phyloP scores from a whole-genome alignment of 1,140 invertebrate species.

The Diabrotica undecimpunctata region DNA sequence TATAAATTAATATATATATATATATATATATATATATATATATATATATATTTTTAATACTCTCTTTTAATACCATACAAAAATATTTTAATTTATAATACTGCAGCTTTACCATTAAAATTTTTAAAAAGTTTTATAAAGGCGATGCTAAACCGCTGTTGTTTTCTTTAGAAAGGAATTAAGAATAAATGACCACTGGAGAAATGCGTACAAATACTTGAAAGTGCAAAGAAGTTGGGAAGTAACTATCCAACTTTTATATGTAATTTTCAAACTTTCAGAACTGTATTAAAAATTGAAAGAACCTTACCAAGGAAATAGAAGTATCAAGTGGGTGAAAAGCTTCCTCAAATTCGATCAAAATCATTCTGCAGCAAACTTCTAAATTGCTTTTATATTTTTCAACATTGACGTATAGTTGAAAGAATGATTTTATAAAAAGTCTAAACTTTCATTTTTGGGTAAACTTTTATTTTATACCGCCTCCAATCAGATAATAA shows the following conservation, averaged over 20 bases:
- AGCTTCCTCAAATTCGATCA: not conserved
- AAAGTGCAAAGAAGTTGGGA: not conserved
- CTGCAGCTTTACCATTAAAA: too few relatives aligned
- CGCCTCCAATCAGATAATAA: too few relatives aligned
- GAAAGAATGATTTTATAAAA: not conserved
- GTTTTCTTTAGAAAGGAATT: not conserved
- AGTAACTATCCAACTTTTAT: not conserved
- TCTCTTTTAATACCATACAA: too few relatives aligned
- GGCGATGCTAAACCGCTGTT: too few relatives aligned
- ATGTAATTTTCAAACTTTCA: slow-evolving; percentile 1
- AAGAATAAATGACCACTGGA: not conserved
- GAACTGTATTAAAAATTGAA: slow-evolving; percentile 3
- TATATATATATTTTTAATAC: too few relatives aligned
- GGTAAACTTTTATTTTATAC: too few relatives aligned
- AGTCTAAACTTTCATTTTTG: too few relatives aligned
- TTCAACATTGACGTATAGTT: not conserved
- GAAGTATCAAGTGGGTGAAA: not conserved
- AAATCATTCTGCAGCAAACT: not conserved
- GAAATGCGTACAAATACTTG: not conserved
- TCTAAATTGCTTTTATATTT: slow-evolving; percentile 1
- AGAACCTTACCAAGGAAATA: not conserved
- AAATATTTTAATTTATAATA: too few relatives aligned
- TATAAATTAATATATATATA: too few relatives aligned
- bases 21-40: too few relatives aligned
- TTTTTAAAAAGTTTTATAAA: too few relatives aligned